phyloP scores from a whole-genome alignment of 1,140 invertebrate species.

The Alviniconcha marisindica region DNA sequence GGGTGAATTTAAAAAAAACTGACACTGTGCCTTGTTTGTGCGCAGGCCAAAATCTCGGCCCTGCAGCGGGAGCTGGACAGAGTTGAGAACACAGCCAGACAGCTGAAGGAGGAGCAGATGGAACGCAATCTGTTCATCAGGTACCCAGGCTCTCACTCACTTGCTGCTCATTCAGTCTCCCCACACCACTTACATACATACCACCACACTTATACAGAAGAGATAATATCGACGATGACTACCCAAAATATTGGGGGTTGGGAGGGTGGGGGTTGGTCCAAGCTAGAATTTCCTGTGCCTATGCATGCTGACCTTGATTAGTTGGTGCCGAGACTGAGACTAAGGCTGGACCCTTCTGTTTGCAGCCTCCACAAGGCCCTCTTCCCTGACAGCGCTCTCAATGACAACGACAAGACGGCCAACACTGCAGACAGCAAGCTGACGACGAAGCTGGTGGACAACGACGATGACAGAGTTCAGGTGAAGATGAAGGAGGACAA shows the following conservation, averaged over 20 bases:
- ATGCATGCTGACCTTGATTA: too few species aligned
- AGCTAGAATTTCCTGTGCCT: too few species aligned
- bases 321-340: too few species aligned
- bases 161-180: too few species aligned
- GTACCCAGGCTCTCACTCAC: neutral
- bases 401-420: neutral
- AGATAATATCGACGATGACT: too few species aligned
- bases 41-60: constrained; percentile 30
- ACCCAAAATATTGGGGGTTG: too few species aligned
- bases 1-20: too few species aligned
- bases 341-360: too few species aligned
- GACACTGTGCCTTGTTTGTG: too few species aligned
- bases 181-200: too few species aligned
- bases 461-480: neutral
- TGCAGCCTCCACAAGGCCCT: constrained; percentile 34
- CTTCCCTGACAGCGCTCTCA: constrained; percentile 22
- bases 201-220: too few species aligned
- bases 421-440: neutral
- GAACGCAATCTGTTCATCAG: constrained; percentile 9
- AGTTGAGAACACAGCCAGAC: neutral
- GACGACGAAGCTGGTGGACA: neutral
- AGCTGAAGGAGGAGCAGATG: constrained; percentile 16
- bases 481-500: constrained; percentile 10
- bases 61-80: constrained; percentile 29
- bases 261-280: too few species aligned